Base-by-base conservation (phyloP, 1,140 invertebrate genomes). In the Trichogramma pretiosum region DNA sequence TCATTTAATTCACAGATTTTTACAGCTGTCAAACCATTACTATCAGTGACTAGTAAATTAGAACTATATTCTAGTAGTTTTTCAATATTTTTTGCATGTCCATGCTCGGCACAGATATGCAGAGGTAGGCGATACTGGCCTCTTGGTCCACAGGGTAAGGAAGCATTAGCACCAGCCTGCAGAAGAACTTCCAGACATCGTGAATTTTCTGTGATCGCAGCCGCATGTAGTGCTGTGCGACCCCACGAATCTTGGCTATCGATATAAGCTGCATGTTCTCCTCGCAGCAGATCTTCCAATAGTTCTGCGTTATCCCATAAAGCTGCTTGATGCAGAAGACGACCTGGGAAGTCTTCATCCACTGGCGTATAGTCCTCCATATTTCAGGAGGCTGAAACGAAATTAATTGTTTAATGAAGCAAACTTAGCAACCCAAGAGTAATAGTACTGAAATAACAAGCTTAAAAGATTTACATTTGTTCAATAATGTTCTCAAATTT, bases 241-340 rank as follows among this genome's bases (percentile, higher is more conserved):
- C 87, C 86, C 78, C 80, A 85, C 3, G 79, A 78, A 64, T 92
- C 88, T 45, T 79, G 77, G 38, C 79, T 80, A 66, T 92, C 83
- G 14, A 89, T 80, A 36, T 81, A 77, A n/a, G 71, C 65, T 21
- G 77, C 65, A 55, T 85, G 76, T 23, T 85, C 84, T 2, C 83
- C 86, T 42, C 81, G 74, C 3, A 95, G 58, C 24, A 95, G 68
- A 69, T 93, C 90, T 63, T 84, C 80, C 21, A 93, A 69, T 1
- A 94, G 73, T 59, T 93, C 90, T 10, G 83, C 80, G 64, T 93
- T 93, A 67, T 93, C 88, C 87, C 89, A 95, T 17, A 94, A 65
- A 3, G 89, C 88, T 14, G 89, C 89, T 79, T 88, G 85, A 56
- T 89, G 86, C 17, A 88, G 63, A 13, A 88, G 62, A 42, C 85